phyloP scores from a whole-genome alignment of 1,140 invertebrate species.

The Platyscapa corneri region DNA sequence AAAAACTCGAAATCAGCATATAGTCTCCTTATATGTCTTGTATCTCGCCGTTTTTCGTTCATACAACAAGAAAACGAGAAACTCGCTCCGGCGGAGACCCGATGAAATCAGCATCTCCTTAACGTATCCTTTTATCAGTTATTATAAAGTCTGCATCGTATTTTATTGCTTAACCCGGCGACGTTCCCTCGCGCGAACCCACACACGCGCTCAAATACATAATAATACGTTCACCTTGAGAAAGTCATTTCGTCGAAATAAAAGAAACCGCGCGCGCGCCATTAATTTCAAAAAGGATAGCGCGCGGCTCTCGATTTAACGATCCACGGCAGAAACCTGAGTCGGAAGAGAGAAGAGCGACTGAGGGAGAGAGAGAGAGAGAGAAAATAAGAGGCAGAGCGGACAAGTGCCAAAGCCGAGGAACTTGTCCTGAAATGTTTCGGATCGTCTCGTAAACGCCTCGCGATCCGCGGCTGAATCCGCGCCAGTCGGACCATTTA shows the following conservation, averaged over 20 bases:
- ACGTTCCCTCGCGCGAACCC: background rate
- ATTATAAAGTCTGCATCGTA: constrained; percentile 37
- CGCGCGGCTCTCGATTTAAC: constrained; percentile 35
- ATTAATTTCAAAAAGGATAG: constrained; percentile 46
- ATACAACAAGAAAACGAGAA: background rate
- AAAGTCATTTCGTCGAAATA: constrained; percentile 22
- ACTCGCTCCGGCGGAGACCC: background rate
- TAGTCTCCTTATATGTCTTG: background rate
- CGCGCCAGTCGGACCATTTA: no score
- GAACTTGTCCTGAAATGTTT: background rate
- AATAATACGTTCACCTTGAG: constrained; percentile 22
- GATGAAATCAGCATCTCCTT: constrained; percentile 33
- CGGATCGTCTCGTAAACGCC: constrained; percentile 13
- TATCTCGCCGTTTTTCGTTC: background rate
- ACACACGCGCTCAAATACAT: background rate
- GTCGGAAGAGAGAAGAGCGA: background rate
- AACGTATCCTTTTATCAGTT: constrained; percentile 38
- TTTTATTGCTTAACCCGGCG: constrained; percentile 29
- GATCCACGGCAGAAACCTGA: background rate
- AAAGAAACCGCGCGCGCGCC: constrained; percentile 29
- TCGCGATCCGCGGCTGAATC: background rate
- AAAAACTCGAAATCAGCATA: background rate
- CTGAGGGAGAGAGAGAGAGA: background rate
- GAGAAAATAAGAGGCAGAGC: background rate
- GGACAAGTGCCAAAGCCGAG: background rate